Conservation (phyloP, 2,113 vertebrate species). For the Peromyscus leucopus region DNA sequence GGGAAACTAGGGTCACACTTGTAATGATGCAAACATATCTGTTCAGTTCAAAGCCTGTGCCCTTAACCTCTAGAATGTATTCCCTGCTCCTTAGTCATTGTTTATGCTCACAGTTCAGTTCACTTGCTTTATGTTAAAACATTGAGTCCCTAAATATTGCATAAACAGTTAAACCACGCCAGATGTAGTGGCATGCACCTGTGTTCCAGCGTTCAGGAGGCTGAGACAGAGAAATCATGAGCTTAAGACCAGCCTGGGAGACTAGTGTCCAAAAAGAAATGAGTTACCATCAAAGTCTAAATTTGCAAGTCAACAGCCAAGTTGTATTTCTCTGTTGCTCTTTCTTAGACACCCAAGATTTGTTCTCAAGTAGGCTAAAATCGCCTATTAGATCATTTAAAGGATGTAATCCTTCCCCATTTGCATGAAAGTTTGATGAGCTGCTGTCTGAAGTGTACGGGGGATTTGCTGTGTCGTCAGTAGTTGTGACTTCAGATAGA, state of each 20-base stretch:
- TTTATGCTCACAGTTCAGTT: not conserved
- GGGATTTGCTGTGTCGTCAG: not conserved
- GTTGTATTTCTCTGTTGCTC: not conserved
- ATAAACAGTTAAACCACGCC: not conserved
- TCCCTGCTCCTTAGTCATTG: not conserved
- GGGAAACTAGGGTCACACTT: not conserved
- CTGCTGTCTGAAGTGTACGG: not conserved
- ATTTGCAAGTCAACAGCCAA: slow-evolving; percentile 22
- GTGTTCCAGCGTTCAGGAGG: not conserved
- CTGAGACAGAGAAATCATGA: not conserved
- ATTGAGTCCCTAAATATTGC: not conserved
- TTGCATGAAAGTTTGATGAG: not conserved
- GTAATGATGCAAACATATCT: not conserved
- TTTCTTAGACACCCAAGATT: slow-evolving; percentile 12
- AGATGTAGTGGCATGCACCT: not conserved
- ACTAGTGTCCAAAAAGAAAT: not conserved
- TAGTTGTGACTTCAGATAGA: slow-evolving; percentile 37
- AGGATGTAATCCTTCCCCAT: not conserved
- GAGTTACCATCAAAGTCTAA: slow-evolving; percentile 41
- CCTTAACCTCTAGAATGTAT: not conserved
- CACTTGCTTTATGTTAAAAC: slow-evolving; percentile 55
- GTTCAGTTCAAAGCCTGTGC: not conserved
- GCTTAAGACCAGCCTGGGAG: not conserved
- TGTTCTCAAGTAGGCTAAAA: slow-evolving; percentile 23
- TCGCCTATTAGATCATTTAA: slow-evolving; percentile 39